Conservation (phyloP, 2,113 vertebrate genomes). For the Zapornia atra region DNA sequence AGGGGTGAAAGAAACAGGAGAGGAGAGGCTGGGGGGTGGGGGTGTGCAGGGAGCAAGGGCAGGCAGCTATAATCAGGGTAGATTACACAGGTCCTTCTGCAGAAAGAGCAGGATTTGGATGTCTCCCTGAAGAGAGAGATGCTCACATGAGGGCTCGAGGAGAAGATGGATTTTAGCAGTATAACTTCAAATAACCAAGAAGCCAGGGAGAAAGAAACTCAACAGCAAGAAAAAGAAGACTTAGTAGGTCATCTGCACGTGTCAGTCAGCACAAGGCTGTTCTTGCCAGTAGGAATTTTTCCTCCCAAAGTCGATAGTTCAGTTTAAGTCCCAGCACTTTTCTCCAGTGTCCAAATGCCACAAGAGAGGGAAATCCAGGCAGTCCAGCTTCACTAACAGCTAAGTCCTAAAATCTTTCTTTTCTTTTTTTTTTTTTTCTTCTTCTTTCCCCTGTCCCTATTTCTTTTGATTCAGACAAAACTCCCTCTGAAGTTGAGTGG, state of each 20-base stretch:
- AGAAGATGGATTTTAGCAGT: not conserved
- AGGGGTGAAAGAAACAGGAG: not conserved
- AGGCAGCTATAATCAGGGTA: fast-evolving
- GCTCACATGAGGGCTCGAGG: fast-evolving
- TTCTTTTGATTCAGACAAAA: slow-evolving; percentile 30
- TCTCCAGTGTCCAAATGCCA: not conserved
- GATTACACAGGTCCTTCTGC: not conserved
- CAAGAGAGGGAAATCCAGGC: not conserved
- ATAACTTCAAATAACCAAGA: not conserved
- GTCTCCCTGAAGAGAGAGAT: not conserved
- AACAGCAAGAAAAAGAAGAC: not conserved
- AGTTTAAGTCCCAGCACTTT: not conserved
- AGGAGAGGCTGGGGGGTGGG: not conserved
- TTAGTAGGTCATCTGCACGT: not conserved
- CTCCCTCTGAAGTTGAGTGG: not conserved
- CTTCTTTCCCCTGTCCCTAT: not conserved
- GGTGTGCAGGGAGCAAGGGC: not conserved
- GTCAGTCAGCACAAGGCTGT: not conserved
- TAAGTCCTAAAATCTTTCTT: not conserved
- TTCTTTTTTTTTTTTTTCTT: not conserved
- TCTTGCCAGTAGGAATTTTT: not conserved
- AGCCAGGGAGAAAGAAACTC: not conserved
- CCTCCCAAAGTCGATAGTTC: not conserved
- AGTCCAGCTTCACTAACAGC: not conserved
- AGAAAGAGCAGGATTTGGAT: not conserved